Percentiles rank a stretch among this genome's conserved stretches.
Conservation (phyloP, 2,797 vertebrate species). For the Pitangus sulphuratus region DNA sequence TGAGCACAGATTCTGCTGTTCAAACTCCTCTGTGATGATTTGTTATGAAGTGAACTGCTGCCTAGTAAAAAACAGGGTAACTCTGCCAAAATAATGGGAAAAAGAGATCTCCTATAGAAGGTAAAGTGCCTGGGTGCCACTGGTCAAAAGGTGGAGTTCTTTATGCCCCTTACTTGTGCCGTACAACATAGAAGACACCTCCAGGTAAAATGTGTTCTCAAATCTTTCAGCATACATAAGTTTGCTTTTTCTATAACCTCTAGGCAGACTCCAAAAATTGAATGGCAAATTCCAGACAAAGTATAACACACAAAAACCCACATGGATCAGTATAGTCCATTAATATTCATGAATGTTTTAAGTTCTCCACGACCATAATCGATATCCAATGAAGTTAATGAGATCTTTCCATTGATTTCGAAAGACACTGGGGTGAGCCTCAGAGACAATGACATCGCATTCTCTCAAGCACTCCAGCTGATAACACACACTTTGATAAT, state of each 20-base stretch:
- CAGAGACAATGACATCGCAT: neutral
- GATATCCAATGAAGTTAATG: constrained; percentile 61
- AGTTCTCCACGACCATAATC: constrained; percentile 33
- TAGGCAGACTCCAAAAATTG: neutral
- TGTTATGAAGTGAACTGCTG: constrained; percentile 33
- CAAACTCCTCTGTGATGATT: constrained; percentile 7
- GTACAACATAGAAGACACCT: neutral
- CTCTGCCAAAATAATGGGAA: neutral
- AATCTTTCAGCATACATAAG: neutral
- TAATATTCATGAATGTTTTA: constrained; percentile 46
- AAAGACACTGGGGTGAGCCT: neutral
- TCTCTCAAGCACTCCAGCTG: neutral
- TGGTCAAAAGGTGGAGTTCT: neutral
- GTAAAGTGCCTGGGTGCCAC: neutral
- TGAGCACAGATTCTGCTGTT: neutral
- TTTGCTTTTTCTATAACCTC: neutral
- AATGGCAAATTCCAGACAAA: neutral
- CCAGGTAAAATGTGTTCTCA: neutral
- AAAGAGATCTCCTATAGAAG: neutral
- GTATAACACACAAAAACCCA: neutral
- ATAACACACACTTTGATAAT: neutral
- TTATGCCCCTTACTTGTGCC: neutral
- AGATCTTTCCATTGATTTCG: constrained; percentile 47
- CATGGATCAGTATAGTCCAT: neutral
- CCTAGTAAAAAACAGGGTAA: constrained; percentile 4